A percentile compares a stretch with the other conserved stretches of the same genome.
Conservation (phyloP, 2,113 vertebrate species). For the Mustelus asterias region DNA sequence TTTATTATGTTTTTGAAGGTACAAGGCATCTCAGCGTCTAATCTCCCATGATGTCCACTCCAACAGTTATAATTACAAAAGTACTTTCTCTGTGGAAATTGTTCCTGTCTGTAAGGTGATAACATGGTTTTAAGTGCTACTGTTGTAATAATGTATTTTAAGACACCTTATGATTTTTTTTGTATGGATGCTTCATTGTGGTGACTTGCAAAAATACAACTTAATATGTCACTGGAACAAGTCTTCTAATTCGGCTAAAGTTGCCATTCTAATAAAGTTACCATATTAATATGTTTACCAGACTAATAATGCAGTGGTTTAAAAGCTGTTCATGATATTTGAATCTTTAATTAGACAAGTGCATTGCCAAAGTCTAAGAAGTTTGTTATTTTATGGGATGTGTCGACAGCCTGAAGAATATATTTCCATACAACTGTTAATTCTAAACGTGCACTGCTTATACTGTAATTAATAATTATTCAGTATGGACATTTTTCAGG, state of each 20-base stretch:
- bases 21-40: conserved; percentile 84
- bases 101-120: conserved; percentile 92
- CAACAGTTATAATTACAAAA: conserved; percentile 94
- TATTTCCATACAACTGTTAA: background rate
- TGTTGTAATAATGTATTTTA: background rate
- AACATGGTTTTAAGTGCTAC: background rate
- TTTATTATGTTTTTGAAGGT: conserved; percentile 54
- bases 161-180: background rate
- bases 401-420: background rate
- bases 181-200: background rate
- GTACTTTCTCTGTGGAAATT: conserved; percentile 92
- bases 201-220: background rate
- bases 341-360: background rate
- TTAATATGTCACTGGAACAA: background rate
- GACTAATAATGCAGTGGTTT: background rate
- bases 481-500: too few relatives aligned
- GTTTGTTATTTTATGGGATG: background rate
- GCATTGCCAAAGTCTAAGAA: background rate
- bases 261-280: background rate
- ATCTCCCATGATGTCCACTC: conserved; percentile 94
- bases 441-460: background rate
- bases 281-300: too few relatives aligned
- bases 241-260: background rate
- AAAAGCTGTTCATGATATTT: background rate
- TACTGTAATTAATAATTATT: background rate